phyloP scores from a whole-genome alignment of 2,888 invertebrate genomes.

The Mimachlamys varia region DNA sequence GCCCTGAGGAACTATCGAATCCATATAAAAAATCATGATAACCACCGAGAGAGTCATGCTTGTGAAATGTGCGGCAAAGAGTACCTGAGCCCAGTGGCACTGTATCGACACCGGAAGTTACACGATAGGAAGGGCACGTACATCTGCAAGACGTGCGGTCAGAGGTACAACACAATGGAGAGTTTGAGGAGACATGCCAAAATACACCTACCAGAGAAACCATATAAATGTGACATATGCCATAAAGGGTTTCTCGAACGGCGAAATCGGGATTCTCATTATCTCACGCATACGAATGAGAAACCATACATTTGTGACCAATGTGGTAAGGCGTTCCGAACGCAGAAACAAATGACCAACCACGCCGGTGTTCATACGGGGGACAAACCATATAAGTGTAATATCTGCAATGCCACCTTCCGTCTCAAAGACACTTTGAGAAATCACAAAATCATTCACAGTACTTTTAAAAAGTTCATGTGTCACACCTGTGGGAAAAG shows the following conservation, averaged over 20 bases:
- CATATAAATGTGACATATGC: slow-evolving; percentile 8
- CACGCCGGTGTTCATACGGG: neutral
- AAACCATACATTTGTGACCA: slow-evolving; percentile 12
- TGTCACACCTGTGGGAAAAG: slow-evolving; percentile 10
- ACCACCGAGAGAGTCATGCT: neutral
- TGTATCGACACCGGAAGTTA: neutral
- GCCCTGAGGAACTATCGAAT: neutral
- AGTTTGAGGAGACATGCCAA: slow-evolving; percentile 3
- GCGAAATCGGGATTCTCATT: slow-evolving; percentile 2
- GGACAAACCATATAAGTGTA: slow-evolving; percentile 3
- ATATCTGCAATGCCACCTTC: slow-evolving; percentile 10
- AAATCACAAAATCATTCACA: slow-evolving; percentile 21
- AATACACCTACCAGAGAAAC: slow-evolving; percentile 10
- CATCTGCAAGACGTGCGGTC: slow-evolving; percentile 13
- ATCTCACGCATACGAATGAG: slow-evolving; percentile 10
- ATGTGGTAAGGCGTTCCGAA: slow-evolving; percentile 11
- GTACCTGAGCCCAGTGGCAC: neutral
- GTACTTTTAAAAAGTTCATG: slow-evolving; percentile 7
- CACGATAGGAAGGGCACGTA: neutral
- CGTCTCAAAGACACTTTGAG: slow-evolving; percentile 12
- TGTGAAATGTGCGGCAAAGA: slow-evolving; percentile 20
- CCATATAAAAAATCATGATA: neutral
- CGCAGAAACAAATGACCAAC: slow-evolving; percentile 11
- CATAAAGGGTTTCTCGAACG: neutral
- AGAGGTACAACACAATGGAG: slow-evolving; percentile 4